Base-by-base conservation (phyloP, 2,113 vertebrate genomes). In the Tupaia tana region DNA sequence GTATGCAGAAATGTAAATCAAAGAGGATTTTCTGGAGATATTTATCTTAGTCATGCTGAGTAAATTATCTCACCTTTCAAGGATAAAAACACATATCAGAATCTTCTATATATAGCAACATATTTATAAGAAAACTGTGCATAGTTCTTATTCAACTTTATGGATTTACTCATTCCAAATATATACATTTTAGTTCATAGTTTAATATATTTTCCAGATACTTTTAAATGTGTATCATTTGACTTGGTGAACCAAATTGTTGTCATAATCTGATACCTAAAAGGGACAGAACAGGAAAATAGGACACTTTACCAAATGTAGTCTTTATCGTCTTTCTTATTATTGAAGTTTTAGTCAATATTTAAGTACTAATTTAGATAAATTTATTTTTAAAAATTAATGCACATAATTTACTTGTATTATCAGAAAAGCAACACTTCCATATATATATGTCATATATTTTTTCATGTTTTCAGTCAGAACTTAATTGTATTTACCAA, bases 401-500 rank as follows among this genome's bases (percentile, higher is more conserved):
- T n/a, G 15, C 19, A 67, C 7, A 24, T 78, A 71, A 73, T 71
- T 87, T 71, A 63, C 29, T 83, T 96, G 31, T 43, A 63, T 75
- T 66, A 15, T 43, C 7, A 70, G 34, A 43, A 82, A 86, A 43
- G 15, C 2, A 63, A 16, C 31, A 24, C 82, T 64, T 87, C 11
- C 27, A 43, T 3, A 43, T 43, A 64, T 54, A 34, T 83, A 18
- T 88, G 43, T 15, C n/a, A 58, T 88, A 71, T 77, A 14, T 70
- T 64, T 7, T 20, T 78, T 58, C 86, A n/a, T n/a, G 31, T 63
- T 86, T 83, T 93, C 13, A 87, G 25, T 4, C 52, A 31, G 31
- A 88, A 25, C 12, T 58, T 88, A 91, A 88, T 54, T 88, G 20
- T 79, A 59, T 63, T 79, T 80, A 85, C 27, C 34, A 94, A 89